These are phyloP conservation scores for Lomographa bimaculata DNA, from an alignment of 2,888 invertebrate species.

Conservation along the genomic window DNA sequence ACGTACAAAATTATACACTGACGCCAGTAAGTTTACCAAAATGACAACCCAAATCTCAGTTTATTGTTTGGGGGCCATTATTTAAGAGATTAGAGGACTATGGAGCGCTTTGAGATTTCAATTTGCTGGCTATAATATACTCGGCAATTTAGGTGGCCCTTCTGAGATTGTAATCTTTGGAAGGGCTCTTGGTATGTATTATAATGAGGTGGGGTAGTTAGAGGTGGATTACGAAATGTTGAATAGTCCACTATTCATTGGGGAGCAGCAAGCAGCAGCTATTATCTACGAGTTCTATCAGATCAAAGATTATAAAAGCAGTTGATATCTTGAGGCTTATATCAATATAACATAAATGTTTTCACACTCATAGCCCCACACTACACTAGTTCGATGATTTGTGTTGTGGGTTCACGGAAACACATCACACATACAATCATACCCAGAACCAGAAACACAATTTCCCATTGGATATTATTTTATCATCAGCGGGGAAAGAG, in stretches of 20 bases:
- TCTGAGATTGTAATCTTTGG: slow-evolving; percentile 30
- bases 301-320: too few species aligned
- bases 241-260: background rate
- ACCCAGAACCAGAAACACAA: too few species aligned
- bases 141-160: slow-evolving; percentile 37
- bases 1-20: slow-evolving; percentile 29
- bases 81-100: slow-evolving; percentile 61
- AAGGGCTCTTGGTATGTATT: slow-evolving; percentile 23
- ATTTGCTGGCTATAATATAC: slow-evolving; percentile 59
- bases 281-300: too few species aligned
- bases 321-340: too few species aligned
- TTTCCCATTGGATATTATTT: too few species aligned
- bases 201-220: slow-evolving; percentile 20
- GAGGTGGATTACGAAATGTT: slow-evolving; percentile 11
- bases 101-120: slow-evolving; percentile 56
- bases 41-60: slow-evolving; percentile 65
- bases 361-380: too few species aligned
- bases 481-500: too few species aligned
- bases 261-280: too few species aligned
- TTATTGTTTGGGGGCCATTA: slow-evolving; percentile 69
- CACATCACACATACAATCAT: too few species aligned
- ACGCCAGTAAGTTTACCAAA: slow-evolving; percentile 49
- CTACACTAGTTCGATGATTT: too few species aligned
- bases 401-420: too few species aligned
- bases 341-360: too few species aligned